Base-by-base conservation (phyloP, 1,140 invertebrate genomes). In the Ridgeia piscesae region DNA sequence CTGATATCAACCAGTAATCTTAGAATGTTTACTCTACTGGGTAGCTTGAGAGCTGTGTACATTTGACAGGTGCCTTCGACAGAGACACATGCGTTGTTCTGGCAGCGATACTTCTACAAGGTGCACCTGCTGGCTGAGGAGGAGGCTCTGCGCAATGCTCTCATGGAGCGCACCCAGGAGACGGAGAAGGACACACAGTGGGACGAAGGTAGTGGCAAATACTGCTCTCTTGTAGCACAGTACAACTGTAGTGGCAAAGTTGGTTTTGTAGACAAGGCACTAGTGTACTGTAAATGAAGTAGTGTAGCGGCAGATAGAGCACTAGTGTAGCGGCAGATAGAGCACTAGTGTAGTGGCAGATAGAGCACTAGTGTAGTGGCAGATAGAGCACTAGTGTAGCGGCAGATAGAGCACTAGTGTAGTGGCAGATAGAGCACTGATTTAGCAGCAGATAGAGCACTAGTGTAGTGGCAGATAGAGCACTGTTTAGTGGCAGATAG, bases 31-130 rank as follows among this genome's bases (percentile, higher is more conserved):
- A 21, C 58, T 77, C 58, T 4, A 77, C 6, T 77, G 27, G 11
- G 58, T 9, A 77, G 27, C 42, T 6, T 42, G 11, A 42, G 42
- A 42, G 42, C 35, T 21, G 14, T 90, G 34, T 34, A 33, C 92
- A 35, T 89, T 91, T 34, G 48, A 34, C 88, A 95, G 96, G 96
- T 96, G 21, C 96, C 96, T 33, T 93, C 94, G 34, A 93, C 95
- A 92, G 94, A 96, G 89, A 96, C 96, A 1, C 96, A 96, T 94
- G 93, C 94, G 50, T 95, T 96, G 91, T 96, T 96, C 94, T 96
- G 96, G 96, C 95, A 95, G 88, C 93, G 96, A 58, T 96, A 96
- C 93, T 96, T 96, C 93, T 96, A 96, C 94, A 95, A 95, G 92
- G 94, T 96, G 14, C 94, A 96, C 92, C 95, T 95, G 89, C 93